A percentile compares a stretch with the other conserved stretches of the same genome.
Evolutionary conservation across 1,140 invertebrate species (phyloP).

Genomic region (Apis laboriosa): DNA sequence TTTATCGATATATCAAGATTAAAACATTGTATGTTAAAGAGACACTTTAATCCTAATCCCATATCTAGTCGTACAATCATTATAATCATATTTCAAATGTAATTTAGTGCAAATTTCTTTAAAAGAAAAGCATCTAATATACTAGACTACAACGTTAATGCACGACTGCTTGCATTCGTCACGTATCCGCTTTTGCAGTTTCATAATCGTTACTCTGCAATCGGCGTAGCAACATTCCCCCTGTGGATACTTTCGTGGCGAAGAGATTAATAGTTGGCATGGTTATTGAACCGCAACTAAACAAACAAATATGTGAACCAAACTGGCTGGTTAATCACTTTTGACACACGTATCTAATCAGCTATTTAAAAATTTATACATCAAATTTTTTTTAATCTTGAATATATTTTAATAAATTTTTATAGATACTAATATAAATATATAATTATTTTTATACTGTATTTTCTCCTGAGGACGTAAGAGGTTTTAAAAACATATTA

Average conservation of each 20-base stretch:
- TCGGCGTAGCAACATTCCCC: not conserved
- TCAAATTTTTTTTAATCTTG: not conserved
- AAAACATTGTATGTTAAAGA: no score
- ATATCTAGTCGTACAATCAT: not conserved
- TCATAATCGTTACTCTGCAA: constrained; percentile 27
- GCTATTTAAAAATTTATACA: constrained; percentile 7
- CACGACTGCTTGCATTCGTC: constrained; percentile 8
- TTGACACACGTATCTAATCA: constrained; percentile 15
- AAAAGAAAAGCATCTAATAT: not conserved
- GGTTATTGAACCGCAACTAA: constrained; percentile 36
- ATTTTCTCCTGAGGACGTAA: not conserved
- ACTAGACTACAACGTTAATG: not conserved
- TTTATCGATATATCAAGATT: not conserved
- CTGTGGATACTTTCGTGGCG: constrained; percentile 1
- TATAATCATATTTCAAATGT: not conserved
- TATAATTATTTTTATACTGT: no score
- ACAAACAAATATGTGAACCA: constrained; percentile 34
- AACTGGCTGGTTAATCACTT: not conserved
- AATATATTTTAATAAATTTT: no score
- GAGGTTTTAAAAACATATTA: not conserved
- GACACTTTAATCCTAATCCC: not conserved
- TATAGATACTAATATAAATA: no score
- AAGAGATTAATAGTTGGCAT: constrained; percentile 31
- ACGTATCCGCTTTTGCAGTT: constrained; percentile 21
- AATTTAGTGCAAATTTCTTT: not conserved